Conservation (phyloP, 1,140 invertebrate species). For the Phenacoccus solenopsis region DNA sequence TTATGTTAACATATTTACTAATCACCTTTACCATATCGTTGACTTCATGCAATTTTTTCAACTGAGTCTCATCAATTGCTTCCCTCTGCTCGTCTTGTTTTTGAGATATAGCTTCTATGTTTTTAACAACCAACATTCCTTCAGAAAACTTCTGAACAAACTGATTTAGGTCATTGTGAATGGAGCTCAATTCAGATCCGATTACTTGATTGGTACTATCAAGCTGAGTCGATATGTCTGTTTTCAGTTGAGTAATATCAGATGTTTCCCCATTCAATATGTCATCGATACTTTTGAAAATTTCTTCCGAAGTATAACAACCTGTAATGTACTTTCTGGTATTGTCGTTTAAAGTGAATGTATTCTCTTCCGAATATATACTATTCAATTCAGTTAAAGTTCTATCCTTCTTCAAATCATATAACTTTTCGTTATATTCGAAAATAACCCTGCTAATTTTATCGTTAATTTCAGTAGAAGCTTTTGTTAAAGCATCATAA, state of each 20-base stretch:
- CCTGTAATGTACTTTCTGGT: background rate
- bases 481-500: background rate
- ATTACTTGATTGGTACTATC: background rate
- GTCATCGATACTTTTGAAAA: background rate
- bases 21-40: background rate
- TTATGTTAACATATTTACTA: background rate
- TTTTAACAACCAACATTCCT: background rate
- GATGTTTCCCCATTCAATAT: background rate
- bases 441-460: background rate
- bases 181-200: background rate
- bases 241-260: background rate
- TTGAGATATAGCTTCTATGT: background rate
- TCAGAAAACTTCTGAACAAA: background rate
- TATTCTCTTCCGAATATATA: background rate
- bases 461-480: background rate
- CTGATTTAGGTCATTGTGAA: background rate
- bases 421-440: background rate
- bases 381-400: background rate
- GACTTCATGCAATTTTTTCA: background rate
- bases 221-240: background rate
- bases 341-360: background rate
- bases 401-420: background rate
- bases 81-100: background rate
- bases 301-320: background rate
- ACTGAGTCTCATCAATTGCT: background rate